These are phyloP conservation scores for Harpagoxenus sublaevis DNA, from an alignment of 2,888 invertebrate species.

Conservation along the genomic window DNA sequence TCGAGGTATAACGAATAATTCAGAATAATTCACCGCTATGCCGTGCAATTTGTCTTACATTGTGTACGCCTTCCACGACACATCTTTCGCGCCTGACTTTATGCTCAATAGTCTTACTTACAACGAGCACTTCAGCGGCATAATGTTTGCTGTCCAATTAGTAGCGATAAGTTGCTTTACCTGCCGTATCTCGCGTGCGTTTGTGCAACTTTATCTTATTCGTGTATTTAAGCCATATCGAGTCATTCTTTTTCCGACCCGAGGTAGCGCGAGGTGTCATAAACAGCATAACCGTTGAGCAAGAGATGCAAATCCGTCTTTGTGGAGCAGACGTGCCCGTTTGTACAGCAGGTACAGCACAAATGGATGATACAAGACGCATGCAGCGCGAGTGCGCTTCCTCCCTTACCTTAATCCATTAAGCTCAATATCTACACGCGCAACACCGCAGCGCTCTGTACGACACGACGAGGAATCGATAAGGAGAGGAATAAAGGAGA, in stretches of 20 bases:
- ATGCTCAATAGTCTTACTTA: conserved; percentile 60
- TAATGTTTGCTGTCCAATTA: conserved; percentile 60
- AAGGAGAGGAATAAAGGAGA: neutral
- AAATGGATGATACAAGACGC: conserved; percentile 13
- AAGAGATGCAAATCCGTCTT: neutral
- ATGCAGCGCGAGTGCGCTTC: neutral
- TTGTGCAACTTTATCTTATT: neutral
- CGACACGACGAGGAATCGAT: neutral
- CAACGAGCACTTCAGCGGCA: conserved; percentile 28
- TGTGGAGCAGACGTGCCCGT: neutral
- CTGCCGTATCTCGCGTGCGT: neutral
- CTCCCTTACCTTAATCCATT: conserved; percentile 35
- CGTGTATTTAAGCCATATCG: neutral
- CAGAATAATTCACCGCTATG: conserved; percentile 59
- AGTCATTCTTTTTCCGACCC: neutral
- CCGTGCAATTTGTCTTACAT: conserved; percentile 67
- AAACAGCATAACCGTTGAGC: neutral
- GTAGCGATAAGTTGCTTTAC: conserved; percentile 21
- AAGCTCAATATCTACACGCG: conserved; percentile 19
- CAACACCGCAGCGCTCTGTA: neutral
- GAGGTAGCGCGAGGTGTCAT: neutral
- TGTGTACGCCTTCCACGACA: conserved; percentile 39
- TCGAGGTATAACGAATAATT: conserved; percentile 54
- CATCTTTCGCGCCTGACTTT: conserved; percentile 52
- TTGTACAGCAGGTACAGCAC: neutral